Evolutionary conservation across 2,888 invertebrate genomes (phyloP).

Genomic region (Drosophila emarginata): DNA sequence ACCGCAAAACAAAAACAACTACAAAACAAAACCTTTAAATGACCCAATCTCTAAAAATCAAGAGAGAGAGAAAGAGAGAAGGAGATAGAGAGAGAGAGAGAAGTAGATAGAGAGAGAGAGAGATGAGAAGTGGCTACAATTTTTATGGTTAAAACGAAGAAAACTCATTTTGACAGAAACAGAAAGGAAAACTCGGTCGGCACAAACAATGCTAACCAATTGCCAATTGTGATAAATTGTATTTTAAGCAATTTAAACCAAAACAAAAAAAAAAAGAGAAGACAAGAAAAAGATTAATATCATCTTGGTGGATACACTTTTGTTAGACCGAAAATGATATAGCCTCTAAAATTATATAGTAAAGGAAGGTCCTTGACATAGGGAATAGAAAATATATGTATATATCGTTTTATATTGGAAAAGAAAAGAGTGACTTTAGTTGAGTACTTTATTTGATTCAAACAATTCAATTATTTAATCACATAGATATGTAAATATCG

Average conservation of each 20-base stretch:
- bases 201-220: conserved; percentile 50
- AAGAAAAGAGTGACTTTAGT: too few relatives aligned
- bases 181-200: conserved; percentile 51
- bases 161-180: conserved; percentile 58
- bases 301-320: background rate
- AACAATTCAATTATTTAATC: too few relatives aligned
- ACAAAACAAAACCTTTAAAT: conserved; percentile 41
- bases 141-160: conserved; percentile 17
- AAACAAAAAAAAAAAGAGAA: conserved; percentile 17
- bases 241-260: conserved; percentile 70
- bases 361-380: too few relatives aligned
- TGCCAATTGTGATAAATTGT: conserved; percentile 78
- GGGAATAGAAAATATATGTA: too few relatives aligned
- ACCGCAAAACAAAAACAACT: conserved; percentile 7
- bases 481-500: too few relatives aligned
- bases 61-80: background rate
- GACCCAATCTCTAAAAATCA: conserved; percentile 50
- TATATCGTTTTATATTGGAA: too few relatives aligned
- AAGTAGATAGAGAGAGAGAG: background rate
- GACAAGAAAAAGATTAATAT: background rate
- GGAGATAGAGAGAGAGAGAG: background rate
- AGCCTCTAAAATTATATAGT: conserved; percentile 11
- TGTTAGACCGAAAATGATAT: background rate
- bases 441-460: too few relatives aligned
- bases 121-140: background rate